Base-by-base conservation (phyloP, 2,888 invertebrate species). In the Osmoderma eremita region DNA sequence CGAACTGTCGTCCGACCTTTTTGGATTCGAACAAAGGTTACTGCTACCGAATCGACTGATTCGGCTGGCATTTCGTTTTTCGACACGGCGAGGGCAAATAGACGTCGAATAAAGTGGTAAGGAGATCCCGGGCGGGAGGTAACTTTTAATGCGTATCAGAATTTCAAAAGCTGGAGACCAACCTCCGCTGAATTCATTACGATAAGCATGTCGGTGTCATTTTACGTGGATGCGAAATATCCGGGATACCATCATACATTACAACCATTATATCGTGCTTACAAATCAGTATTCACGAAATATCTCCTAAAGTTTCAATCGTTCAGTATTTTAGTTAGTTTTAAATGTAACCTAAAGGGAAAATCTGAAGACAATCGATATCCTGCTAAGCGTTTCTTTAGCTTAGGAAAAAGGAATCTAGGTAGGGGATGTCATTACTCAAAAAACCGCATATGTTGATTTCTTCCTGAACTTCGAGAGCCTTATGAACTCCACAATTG, bases 131-230 rank as follows among this genome's bases (percentile, higher is more conserved):
- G 56, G 8, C 18, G 48, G 36, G 24, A 10, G 17, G 20, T n/a
- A n/a, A n/a, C 24, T 24, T 61, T 61, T 48, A 45, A 24, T 45
- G 36, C 36, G 58, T 12, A 45, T 53, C 22, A 30, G 45, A 24
- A 48, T 30, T 48, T 48, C 30, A 61, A 61, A 61, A 36, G 45
- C 15, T 30, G 17, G 30, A 30, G 45, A 12, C 45, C 45, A 17
- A 17, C 45, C 45, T 17, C 58, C 12, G 18, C 24, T 61, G 58
- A 61, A 30, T 61, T 61, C 58, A 45, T 61, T 61, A 45, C 58
- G 36, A 45, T 45, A 61, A 48, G 58, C 45, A 61, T 17, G 36
- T 53, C 30, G 45, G 42, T 58, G 58, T 58, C 58, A 58, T 61
- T 45, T 61, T 42, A 48, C 48, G 18, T 30, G 12, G 45, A 61